These are phyloP conservation scores for Cyanistes caeruleus DNA, from an alignment of 2,113 vertebrate species.

Conservation along the genomic window DNA sequence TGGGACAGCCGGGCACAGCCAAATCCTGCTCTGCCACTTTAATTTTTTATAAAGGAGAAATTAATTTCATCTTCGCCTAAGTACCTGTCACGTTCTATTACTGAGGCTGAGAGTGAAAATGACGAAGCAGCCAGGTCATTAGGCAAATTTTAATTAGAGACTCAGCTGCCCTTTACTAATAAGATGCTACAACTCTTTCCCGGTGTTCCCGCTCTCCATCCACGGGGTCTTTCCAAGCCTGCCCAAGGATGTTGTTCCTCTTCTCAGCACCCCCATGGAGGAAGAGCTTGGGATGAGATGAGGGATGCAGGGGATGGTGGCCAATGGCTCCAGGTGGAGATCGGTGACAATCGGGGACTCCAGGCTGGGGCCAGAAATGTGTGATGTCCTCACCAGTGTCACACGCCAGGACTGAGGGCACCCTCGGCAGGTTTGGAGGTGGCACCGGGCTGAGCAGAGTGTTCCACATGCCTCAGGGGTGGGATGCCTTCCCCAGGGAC, in stretches of 20 bases:
- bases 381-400: neutral
- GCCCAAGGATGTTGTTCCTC: neutral
- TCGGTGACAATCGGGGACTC: rapidly evolving
- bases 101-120: conserved; percentile 69
- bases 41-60: conserved; percentile 66
- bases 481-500: neutral
- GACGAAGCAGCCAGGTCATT: conserved; percentile 79
- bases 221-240: neutral
- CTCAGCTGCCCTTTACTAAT: conserved; percentile 80
- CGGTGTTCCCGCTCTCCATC: neutral
- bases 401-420: neutral
- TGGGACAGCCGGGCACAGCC: rapidly evolving
- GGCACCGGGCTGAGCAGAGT: neutral
- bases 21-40: neutral
- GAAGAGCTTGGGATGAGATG: neutral
- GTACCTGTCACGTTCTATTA: conserved; percentile 79
- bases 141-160: conserved; percentile 83
- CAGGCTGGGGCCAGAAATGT: rapidly evolving
- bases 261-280: neutral
- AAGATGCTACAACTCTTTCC: conserved; percentile 70
- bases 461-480: rapidly evolving
- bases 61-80: conserved; percentile 76
- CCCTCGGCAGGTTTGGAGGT: neutral
- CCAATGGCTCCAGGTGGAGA: neutral
- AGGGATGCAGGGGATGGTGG: neutral